phyloP scores from a whole-genome alignment of 2,797 vertebrate species.

The Apodemus agrarius region DNA sequence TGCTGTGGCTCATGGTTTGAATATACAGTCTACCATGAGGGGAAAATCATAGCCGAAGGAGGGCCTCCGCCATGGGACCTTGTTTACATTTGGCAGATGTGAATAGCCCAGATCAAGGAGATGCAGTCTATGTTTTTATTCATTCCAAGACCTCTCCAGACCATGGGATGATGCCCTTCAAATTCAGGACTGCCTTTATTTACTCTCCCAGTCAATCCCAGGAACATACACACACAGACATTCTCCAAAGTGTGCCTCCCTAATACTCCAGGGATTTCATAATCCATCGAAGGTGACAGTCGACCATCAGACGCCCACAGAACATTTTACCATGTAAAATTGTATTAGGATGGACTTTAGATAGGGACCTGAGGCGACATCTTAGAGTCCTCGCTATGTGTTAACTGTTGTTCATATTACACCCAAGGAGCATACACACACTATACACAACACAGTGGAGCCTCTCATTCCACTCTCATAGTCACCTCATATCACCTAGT shows the following conservation, averaged over 20 bases:
- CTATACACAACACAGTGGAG: neutral
- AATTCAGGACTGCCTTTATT: neutral
- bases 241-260: neutral
- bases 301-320: neutral
- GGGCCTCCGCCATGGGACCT: neutral
- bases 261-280: too few species aligned
- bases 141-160: neutral
- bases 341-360: neutral
- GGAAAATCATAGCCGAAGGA: neutral
- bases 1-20: neutral
- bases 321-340: neutral
- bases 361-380: neutral
- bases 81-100: neutral
- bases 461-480: neutral
- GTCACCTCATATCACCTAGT: neutral
- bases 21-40: neutral
- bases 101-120: neutral
- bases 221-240: too few species aligned
- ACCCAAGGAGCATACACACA: neutral
- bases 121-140: neutral
- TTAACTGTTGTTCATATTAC: neutral
- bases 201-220: neutral
- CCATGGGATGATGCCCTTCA: neutral
- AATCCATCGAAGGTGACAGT: neutral
- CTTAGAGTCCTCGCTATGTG: neutral